A percentile compares a stretch with the other conserved stretches of the same genome.
Conservation (phyloP, 2,888 invertebrate species). For the Panorpa germanica region DNA sequence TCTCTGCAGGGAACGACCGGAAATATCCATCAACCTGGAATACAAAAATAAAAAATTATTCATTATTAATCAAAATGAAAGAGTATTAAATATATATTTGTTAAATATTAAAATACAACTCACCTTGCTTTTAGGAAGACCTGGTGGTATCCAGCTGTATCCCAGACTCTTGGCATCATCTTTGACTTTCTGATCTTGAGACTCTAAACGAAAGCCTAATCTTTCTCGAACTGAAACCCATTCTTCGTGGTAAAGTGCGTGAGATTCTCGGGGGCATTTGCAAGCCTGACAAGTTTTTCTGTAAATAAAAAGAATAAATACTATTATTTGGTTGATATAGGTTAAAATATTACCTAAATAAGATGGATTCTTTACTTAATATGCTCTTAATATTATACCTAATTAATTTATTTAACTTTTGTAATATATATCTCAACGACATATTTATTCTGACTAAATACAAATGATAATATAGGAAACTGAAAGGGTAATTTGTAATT, state of each 20-base stretch:
- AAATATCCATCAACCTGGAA: conserved; percentile 83
- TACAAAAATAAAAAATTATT: conserved; percentile 11
- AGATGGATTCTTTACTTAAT: not conserved
- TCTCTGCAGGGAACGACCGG: conserved; percentile 65
- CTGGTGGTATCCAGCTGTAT: conserved; percentile 45
- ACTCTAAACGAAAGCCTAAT: conserved; percentile 41
- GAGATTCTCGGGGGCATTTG: conserved; percentile 77
- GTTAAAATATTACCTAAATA: conserved; percentile 1
- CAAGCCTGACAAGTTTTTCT: conserved; percentile 89
- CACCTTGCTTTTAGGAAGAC: conserved; percentile 20
- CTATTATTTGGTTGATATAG: not conserved
- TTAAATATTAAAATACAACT: conserved; percentile 1
- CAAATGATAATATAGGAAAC: too few species aligned
- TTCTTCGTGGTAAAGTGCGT: conserved; percentile 80
- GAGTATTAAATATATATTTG: too few species aligned
- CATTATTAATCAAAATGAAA: conserved; percentile 17
- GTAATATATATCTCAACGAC: not conserved
- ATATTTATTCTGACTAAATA: too few species aligned
- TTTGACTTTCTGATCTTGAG: conserved; percentile 29
- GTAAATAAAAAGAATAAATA: conserved; percentile 21
- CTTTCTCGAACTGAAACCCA: conserved; percentile 59
- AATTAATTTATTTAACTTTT: conserved; percentile 2
- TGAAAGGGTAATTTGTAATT: too few species aligned
- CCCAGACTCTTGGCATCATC: conserved; percentile 42
- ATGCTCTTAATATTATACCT: not conserved